Evolutionary conservation across 2,113 vertebrate species (phyloP).

Genomic region (Dasyornis broadbenti): DNA sequence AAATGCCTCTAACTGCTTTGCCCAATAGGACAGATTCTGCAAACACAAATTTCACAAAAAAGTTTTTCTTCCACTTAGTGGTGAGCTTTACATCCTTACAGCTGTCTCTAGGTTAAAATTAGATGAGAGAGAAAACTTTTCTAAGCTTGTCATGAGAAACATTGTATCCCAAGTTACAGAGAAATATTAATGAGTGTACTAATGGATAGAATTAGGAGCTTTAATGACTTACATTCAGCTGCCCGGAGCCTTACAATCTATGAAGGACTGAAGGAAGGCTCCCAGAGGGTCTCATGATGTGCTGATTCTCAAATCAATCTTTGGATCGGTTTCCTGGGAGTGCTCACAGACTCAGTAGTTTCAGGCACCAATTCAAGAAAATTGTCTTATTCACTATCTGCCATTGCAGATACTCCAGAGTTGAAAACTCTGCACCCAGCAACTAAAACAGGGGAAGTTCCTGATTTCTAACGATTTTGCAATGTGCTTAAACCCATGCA

Average conservation of each 20-base stretch:
- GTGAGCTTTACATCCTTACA: neutral
- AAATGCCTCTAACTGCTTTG: neutral
- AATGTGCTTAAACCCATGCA: neutral
- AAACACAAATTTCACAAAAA: neutral
- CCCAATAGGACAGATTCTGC: neutral
- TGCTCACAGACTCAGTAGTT: neutral
- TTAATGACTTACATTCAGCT: constrained; percentile 47
- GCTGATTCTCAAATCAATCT: constrained; percentile 45
- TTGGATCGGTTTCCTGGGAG: constrained; percentile 26
- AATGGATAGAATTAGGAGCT: constrained; percentile 47
- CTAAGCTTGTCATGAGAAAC: constrained; percentile 17
- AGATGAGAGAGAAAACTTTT: constrained; percentile 23
- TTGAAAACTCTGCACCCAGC: neutral
- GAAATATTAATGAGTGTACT: constrained; percentile 58
- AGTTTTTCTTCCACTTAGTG: neutral
- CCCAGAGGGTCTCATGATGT: constrained; percentile 37
- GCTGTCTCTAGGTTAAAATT: constrained; percentile 25
- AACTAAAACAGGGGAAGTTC: neutral
- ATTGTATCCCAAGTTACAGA: constrained; percentile 6
- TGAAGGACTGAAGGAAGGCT: constrained; percentile 26
- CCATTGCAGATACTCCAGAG: neutral
- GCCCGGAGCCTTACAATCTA: constrained; percentile 31
- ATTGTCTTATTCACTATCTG: neutral
- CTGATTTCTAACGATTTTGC: neutral
- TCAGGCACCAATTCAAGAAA: constrained; percentile 23